Evolutionary conservation across 2,888 invertebrate species (phyloP).

Genomic region (Acleris holmiana): DNA sequence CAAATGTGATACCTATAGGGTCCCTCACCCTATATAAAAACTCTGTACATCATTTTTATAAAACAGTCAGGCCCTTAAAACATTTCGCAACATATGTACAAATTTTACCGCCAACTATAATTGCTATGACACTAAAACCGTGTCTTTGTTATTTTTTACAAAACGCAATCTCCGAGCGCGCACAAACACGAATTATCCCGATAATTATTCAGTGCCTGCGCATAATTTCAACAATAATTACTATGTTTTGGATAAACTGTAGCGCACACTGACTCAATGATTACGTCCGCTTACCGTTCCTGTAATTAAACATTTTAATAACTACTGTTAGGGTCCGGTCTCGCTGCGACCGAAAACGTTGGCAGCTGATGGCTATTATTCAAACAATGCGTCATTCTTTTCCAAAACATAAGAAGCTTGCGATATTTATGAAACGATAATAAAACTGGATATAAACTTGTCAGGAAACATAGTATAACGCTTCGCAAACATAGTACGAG

Average conservation of each 20-base stretch:
- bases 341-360: constrained; percentile 37
- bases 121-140: constrained; percentile 1
- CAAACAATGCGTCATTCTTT: not conserved
- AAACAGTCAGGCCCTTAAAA: not conserved
- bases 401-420: too few species aligned
- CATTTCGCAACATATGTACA: not conserved
- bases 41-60: too few species aligned
- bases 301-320: constrained; percentile 83
- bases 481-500: too few species aligned
- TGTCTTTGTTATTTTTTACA: constrained; percentile 17
- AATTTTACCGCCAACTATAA: not conserved
- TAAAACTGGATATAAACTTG: too few species aligned
- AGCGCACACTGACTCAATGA: constrained; percentile 67
- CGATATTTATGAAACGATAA: too few species aligned
- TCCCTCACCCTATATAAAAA: too few species aligned
- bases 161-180: constrained; percentile 17
- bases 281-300: constrained; percentile 79
- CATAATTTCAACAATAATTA: constrained; percentile 54
- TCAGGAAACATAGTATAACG: too few species aligned
- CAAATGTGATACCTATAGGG: too few species aligned
- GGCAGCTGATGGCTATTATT: not conserved
- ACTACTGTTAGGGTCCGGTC: constrained; percentile 58
- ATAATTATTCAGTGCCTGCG: constrained; percentile 34
- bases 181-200: constrained; percentile 34
- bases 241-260: constrained; percentile 77